Percentiles rank a stretch among this genome's conserved stretches.
phyloP scores from a whole-genome alignment of 2,797 vertebrate species.

The Hypotaenidia okinawae region DNA sequence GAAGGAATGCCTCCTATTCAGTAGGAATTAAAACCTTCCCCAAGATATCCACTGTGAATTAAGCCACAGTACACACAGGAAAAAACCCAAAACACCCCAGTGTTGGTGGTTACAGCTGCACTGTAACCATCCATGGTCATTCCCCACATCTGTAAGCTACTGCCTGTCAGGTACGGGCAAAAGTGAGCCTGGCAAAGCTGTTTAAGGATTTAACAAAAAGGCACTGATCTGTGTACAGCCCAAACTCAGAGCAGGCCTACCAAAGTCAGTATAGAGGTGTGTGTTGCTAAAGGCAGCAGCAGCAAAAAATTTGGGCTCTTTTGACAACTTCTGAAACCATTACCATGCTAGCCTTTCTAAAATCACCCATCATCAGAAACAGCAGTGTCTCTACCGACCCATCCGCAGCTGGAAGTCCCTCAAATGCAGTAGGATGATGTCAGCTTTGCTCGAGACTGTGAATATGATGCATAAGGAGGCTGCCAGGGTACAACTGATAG shows the following conservation, averaged over 20 bases:
- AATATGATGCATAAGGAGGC: background rate
- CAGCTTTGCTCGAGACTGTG: background rate
- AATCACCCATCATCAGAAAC: background rate
- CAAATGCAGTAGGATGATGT: background rate
- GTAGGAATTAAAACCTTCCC: slow-evolving; percentile 16
- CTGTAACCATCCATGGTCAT: slow-evolving; percentile 24
- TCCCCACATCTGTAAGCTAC: background rate
- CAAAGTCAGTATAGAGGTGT: background rate
- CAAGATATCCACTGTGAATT: background rate
- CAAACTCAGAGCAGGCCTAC: background rate
- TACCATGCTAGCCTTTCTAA: background rate
- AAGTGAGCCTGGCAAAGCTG: background rate
- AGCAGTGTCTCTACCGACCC: background rate
- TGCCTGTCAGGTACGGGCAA: background rate
- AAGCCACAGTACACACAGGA: background rate
- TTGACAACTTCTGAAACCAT: background rate
- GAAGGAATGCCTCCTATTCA: background rate
- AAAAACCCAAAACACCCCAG: background rate
- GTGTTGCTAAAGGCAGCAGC: background rate
- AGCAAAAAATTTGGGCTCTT: background rate
- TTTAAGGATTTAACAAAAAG: background rate
- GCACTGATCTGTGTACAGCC: background rate
- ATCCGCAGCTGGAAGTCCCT: background rate
- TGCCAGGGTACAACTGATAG: background rate
- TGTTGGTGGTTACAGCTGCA: background rate